Evolutionary conservation across 2,113 vertebrate species (phyloP), one percentile per base, ranked within the genome.

Genomic region (Grammomys surdaster): DNA sequence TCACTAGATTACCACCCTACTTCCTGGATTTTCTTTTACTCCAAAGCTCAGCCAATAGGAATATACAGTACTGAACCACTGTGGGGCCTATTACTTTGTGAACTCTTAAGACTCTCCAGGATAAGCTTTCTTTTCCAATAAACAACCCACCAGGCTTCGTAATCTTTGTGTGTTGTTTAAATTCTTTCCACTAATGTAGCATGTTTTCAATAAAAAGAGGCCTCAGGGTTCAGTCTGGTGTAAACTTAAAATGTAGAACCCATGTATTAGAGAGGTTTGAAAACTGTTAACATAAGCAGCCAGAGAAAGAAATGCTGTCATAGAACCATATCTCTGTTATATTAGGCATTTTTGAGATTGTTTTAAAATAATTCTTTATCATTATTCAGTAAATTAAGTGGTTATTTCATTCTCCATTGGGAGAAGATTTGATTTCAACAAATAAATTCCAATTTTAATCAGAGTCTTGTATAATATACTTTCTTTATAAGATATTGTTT

Each of bases 111-210:
- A 82, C 12, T 1, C 8, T 3, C 7, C 1, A 46, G 7, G 1
- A 1, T 5, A 51, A n/a, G 5, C 1, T 17, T 36, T 4, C 13
- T 48, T 81, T 72, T 5, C 2, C 3, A 1, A 0, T 13, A 16
- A 63, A 11, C 0, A 2, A 3, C 0, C 3, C 0, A 48, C 8
- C 19, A 26, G 17, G 28, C 2, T 40, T 33, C n/a, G 3, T 17
- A 4, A 24, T 7, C 6, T 73, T 31, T 3, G 0, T 2, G 8
- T 56, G 1, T 33, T 5, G 46, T 1, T 2, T 4, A 81, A 24
- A 75, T 73, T 16, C 0, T 16, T 13, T 4, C 63, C 22, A 24
- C 0, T 48, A 77, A 24, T 7, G 13, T 36, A 43, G 2, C 48
- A 1, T 67, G 28, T 28, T 73, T 88, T 69, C 13, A n/a, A 8